Evolutionary conservation across 2,797 vertebrate genomes (phyloP), one percentile per base, ranked within the genome.

Genomic region (Hybognathus amarus): DNA sequence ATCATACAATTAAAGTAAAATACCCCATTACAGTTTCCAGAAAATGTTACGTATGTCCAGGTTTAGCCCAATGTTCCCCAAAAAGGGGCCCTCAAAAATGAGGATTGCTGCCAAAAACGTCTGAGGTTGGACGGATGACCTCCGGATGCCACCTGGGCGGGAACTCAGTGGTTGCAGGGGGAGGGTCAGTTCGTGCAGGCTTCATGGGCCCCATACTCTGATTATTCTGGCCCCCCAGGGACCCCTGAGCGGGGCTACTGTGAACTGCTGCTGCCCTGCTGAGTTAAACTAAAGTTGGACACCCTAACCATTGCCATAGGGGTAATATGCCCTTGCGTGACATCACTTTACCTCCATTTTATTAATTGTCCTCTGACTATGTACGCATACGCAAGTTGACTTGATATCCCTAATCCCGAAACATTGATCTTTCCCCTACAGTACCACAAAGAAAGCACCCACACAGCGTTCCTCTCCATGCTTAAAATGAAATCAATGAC

Each of bases 101-200:
- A 81, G 85, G 38, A 63, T 56, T 67, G 70, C 86, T 88, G 78
- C 77, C 85, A 82, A 79, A 88, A 88, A 61, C 56, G 78, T 88
- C 85, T 83, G 80, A 85, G 78, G 84, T 87, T 87, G 85, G 85
- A 88, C 79, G 77, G 76, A 87, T 88, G 87, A 87, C 85, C 87
- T 85, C 87, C 84, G 82, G 84, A 87, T 88, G 87, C 87, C 87
- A 87, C 87, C 84, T 67, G 77, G 85, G 83, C 36, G 75, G 74
- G 78, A 87, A 84, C 78, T 64, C 52, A 84, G 85, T 47, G 38
- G 1, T 68, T 56, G 45, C 27, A 52, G 83, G 67, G 82, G 84
- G 68, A 82, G 33, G 84, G 79, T 52, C 64, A 36, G 56, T 76
- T 18, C 36, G 66, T 50, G 20, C 73, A 24, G 84, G 54, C 75